phyloP scores from a whole-genome alignment of 2,797 vertebrate species.

The Thalassophryne amazonica region DNA sequence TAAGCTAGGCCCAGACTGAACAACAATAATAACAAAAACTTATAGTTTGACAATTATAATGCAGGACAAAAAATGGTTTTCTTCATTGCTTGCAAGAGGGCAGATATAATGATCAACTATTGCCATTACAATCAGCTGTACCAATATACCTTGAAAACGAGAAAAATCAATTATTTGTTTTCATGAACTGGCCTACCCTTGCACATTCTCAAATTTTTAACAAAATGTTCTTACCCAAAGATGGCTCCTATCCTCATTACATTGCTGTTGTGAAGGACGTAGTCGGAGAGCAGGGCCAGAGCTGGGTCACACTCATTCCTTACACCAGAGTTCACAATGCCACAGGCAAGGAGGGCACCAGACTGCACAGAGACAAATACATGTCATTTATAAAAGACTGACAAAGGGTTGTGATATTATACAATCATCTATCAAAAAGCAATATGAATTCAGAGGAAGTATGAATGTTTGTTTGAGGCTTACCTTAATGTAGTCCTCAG shows the following conservation, averaged over 20 bases:
- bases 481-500: conserved; percentile 98
- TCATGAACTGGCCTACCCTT: not conserved
- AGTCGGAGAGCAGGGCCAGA: conserved; percentile 93
- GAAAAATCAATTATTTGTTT: too few species aligned
- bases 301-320: conserved; percentile 98
- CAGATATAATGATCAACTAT: too few species aligned
- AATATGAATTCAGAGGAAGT: not conserved
- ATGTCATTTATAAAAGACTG: not conserved
- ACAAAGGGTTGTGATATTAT: not conserved
- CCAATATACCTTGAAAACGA: too few species aligned
- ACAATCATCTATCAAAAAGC: not conserved
- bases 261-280: conserved; percentile 97
- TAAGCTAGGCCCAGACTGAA: conserved; percentile 94
- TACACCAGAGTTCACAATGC: conserved; percentile 96
- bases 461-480: not conserved
- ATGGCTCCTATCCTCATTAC: conserved; percentile 97
- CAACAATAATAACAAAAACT: not conserved
- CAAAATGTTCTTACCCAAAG: conserved; percentile 86
- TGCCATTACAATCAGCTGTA: too few species aligned
- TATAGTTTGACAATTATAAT: too few species aligned
- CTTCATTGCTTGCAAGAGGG: too few species aligned
- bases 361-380: conserved; percentile 75
- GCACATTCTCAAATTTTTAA: not conserved
- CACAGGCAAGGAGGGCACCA: conserved; percentile 95
- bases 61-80: too few species aligned